A percentile compares a stretch with the other conserved stretches of the same genome.
phyloP scores from a whole-genome alignment of 2,888 invertebrate species.

The Lithophane semibrunnea region DNA sequence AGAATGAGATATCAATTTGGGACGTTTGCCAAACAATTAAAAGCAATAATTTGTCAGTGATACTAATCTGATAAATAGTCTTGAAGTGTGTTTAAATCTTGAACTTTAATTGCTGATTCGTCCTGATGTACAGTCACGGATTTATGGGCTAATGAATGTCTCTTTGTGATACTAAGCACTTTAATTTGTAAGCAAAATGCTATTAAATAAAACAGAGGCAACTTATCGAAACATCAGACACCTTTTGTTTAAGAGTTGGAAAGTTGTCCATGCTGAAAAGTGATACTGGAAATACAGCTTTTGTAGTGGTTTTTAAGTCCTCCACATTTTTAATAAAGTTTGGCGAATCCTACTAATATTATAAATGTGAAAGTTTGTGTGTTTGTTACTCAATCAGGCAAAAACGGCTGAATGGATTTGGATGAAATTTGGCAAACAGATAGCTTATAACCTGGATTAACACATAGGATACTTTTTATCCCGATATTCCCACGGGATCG shows the following conservation, averaged over 20 bases:
- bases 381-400: too few relatives aligned
- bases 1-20: conserved; percentile 44
- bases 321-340: conserved; percentile 27
- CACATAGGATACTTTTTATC: too few relatives aligned
- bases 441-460: too few relatives aligned
- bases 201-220: conserved; percentile 33
- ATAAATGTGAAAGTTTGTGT: too few relatives aligned
- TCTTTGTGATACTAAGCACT: conserved; percentile 50
- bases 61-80: conserved; percentile 67
- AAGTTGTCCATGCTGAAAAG: conserved; percentile 29
- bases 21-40: conserved; percentile 66
- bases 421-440: too few relatives aligned
- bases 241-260: conserved; percentile 28
- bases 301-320: conserved; percentile 44
- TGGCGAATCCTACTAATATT: too few relatives aligned
- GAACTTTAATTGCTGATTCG: conserved; percentile 73
- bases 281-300: conserved; percentile 34
- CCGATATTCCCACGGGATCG: too few relatives aligned
- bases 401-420: too few relatives aligned
- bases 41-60: conserved; percentile 61
- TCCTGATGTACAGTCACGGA: conserved; percentile 64
- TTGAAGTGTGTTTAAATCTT: conserved; percentile 65
- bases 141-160: conserved; percentile 68
- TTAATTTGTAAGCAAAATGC: conserved; percentile 27
- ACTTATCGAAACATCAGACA: conserved; percentile 32